Evolutionary conservation across 2,888 invertebrate species (phyloP).

Genomic region (Globia sparganii): DNA sequence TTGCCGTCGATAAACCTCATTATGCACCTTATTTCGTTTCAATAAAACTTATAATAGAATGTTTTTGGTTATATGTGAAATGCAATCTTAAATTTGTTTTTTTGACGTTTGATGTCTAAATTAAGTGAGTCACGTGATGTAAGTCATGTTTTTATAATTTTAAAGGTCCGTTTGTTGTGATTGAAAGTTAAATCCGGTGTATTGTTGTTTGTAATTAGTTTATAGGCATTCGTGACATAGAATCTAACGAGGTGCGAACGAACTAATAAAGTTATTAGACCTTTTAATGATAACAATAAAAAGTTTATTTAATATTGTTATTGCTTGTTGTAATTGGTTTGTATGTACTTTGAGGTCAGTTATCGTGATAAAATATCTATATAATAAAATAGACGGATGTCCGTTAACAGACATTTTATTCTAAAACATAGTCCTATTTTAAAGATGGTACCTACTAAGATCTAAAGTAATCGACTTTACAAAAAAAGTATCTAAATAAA

Average conservation of each 20-base stretch:
- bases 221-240: conserved; percentile 41
- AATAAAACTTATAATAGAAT: conserved; percentile 55
- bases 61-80: conserved; percentile 14
- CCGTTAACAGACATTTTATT: background rate
- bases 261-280: conserved; percentile 46
- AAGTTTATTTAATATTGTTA: conserved; percentile 5
- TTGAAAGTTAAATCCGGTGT: conserved; percentile 64
- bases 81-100: conserved; percentile 45
- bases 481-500: background rate
- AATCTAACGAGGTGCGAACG: conserved; percentile 55
- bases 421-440: background rate
- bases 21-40: conserved; percentile 45
- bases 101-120: conserved; percentile 67
- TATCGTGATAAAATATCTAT: background rate
- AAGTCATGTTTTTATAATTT: conserved; percentile 53
- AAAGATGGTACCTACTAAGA: no score
- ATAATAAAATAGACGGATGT: conserved; percentile 15
- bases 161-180: conserved; percentile 52
- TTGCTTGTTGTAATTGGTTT: conserved; percentile 25
- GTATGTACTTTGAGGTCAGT: conserved; percentile 24
- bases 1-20: conserved; percentile 43
- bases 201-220: conserved; percentile 65
- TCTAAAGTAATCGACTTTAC: background rate
- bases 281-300: conserved; percentile 21
- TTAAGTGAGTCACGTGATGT: conserved; percentile 54